Evolutionary conservation across 2,113 vertebrate species (phyloP).

Genomic region (Rhinopomastus cyanomelas): DNA sequence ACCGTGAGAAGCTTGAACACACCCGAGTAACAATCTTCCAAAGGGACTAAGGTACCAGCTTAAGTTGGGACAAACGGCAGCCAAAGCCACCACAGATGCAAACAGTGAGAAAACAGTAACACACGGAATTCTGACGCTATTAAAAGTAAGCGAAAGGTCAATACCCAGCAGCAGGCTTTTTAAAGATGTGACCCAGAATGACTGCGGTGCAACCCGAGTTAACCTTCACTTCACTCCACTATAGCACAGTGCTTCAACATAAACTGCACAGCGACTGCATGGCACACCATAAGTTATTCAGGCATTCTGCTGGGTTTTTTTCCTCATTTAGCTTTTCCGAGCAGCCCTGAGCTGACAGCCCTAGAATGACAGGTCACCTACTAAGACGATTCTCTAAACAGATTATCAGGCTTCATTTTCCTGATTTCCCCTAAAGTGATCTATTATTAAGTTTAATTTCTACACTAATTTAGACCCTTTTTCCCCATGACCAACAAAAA

Average conservation of each 20-base stretch:
- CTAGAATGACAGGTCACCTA: not conserved
- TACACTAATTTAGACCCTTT: not conserved
- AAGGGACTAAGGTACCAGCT: not conserved
- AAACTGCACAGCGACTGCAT: not conserved
- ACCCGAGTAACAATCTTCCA: not conserved
- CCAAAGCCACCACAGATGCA: not conserved
- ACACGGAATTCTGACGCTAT: conserved; percentile 10
- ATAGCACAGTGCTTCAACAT: conserved; percentile 4
- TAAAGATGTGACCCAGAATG: conserved; percentile 40
- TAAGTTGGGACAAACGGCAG: not conserved
- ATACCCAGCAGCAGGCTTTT: not conserved
- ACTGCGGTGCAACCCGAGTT: not conserved
- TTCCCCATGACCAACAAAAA: not conserved
- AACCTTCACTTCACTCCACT: conserved; percentile 15
- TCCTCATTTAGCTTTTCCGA: not conserved
- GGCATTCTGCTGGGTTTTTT: rapidly evolving
- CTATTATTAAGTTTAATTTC: not conserved
- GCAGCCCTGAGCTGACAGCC: not conserved
- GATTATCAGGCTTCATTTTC: not conserved
- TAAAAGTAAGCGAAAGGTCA: conserved; percentile 59
- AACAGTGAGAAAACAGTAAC: conserved; percentile 13
- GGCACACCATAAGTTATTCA: not conserved
- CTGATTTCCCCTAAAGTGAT: not conserved
- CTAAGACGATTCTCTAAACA: not conserved
- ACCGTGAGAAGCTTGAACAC: not conserved